Conservation (phyloP, 2,797 vertebrate genomes). For the Eulemur mongoz region DNA sequence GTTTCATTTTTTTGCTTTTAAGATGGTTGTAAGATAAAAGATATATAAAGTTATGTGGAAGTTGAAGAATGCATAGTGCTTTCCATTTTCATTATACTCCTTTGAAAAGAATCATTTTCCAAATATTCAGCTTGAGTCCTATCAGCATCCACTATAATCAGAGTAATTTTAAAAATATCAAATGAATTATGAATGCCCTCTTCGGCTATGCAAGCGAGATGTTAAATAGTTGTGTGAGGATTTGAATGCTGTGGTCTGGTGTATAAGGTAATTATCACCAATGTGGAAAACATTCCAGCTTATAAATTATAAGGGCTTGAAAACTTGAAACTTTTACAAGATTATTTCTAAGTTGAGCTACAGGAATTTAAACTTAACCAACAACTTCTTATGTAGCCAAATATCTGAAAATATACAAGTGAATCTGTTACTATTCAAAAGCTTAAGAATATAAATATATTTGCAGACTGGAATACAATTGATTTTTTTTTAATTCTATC, state of each 20-base stretch:
- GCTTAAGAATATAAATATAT: not conserved
- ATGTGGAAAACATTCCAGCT: not conserved
- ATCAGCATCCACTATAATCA: conserved; percentile 46
- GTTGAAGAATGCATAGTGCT: conserved; percentile 2
- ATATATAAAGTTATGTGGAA: conserved; percentile 8
- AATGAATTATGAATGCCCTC: conserved; percentile 54
- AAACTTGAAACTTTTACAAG: conserved; percentile 24
- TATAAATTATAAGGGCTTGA: conserved; percentile 11
- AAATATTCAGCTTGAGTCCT: conserved; percentile 50
- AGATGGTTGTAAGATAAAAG: conserved; percentile 28
- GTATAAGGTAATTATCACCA: conserved; percentile 42
- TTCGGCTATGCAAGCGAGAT: not conserved
- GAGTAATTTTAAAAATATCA: conserved; percentile 58
- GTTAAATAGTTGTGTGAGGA: not conserved
- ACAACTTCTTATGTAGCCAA: not conserved
- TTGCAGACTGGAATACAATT: not conserved
- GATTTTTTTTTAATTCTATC: not conserved
- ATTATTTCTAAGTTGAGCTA: not conserved
- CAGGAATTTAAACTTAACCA: not conserved
- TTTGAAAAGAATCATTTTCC: conserved; percentile 58
- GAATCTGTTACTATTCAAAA: not conserved
- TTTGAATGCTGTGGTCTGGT: conserved; percentile 11
- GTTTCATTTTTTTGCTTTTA: conserved; percentile 34
- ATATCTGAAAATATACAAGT: not conserved
- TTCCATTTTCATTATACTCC: conserved; percentile 44